Conservation (phyloP, 2,113 vertebrate species). For the Sus scrofa region DNA sequence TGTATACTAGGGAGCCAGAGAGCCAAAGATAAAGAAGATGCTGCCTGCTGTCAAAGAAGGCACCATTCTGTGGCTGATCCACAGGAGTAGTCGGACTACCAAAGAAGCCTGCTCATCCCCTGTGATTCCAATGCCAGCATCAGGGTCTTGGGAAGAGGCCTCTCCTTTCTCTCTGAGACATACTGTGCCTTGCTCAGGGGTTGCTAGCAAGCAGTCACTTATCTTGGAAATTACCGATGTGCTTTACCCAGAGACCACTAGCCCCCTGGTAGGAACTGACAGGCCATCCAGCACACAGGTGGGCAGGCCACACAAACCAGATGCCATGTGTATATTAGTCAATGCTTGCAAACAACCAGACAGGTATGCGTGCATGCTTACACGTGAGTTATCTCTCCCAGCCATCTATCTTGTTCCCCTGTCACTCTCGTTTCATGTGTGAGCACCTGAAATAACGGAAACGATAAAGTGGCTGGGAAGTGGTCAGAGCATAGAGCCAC, state of each 20-base stretch:
- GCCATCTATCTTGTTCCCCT: background rate
- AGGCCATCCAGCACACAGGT: background rate
- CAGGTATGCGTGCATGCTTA: background rate
- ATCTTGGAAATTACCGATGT: background rate
- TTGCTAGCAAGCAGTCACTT: constrained; percentile 18
- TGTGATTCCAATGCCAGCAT: background rate
- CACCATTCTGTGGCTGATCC: background rate
- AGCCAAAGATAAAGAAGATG: constrained; percentile 23
- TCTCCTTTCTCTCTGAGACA: background rate
- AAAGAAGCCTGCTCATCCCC: background rate
- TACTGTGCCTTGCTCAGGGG: background rate
- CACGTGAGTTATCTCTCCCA: background rate
- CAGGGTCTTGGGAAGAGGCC: background rate
- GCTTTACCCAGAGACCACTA: background rate
- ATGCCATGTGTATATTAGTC: background rate
- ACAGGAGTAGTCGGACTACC: background rate
- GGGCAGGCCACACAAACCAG: background rate
- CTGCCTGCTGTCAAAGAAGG: constrained; percentile 8
- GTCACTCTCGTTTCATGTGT: background rate
- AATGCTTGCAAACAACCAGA: constrained; percentile 1
- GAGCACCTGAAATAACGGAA: background rate
- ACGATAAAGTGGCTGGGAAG: background rate
- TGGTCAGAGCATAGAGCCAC: background rate
- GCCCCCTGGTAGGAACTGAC: background rate
- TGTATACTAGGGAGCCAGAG: background rate